phyloP scores from a whole-genome alignment of 2,113 vertebrate species.

The Nothobranchius kuhntae region DNA sequence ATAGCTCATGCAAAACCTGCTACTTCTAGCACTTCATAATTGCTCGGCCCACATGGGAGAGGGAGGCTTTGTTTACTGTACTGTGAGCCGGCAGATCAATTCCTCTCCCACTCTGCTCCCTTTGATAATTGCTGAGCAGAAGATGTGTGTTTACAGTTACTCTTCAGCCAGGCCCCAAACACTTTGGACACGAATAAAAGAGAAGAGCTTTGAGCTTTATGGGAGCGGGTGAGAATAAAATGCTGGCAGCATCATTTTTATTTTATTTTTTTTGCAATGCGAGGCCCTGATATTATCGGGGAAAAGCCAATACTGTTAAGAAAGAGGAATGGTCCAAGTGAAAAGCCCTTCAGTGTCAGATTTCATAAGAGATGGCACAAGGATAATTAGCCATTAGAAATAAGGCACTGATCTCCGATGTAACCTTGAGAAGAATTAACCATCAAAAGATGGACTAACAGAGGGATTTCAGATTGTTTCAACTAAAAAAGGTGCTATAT shows the following conservation, averaged over 20 bases:
- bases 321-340: slow-evolving; percentile 61
- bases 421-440: slow-evolving; percentile 56
- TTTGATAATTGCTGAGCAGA: slow-evolving; percentile 70
- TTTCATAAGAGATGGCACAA: slow-evolving; percentile 65
- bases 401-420: slow-evolving; percentile 34
- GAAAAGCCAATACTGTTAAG: slow-evolving; percentile 71
- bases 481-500: no score
- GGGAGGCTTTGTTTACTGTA: slow-evolving; percentile 72
- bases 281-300: slow-evolving; percentile 60
- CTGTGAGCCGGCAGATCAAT: slow-evolving; percentile 69
- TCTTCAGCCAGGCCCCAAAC: slow-evolving; percentile 52
- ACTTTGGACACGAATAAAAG: slow-evolving; percentile 67
- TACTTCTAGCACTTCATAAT: slow-evolving; percentile 73
- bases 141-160: slow-evolving; percentile 66
- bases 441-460: slow-evolving; percentile 37
- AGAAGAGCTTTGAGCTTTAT: slow-evolving; percentile 33
- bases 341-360: slow-evolving; percentile 70
- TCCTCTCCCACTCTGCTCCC: slow-evolving; percentile 55
- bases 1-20: slow-evolving; percentile 53
- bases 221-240: slow-evolving; percentile 30
- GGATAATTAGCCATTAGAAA: slow-evolving; percentile 62
- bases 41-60: slow-evolving; percentile 66
- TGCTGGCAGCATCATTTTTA: slow-evolving; percentile 39
- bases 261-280: slow-evolving; percentile 53
- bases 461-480: slow-evolving; percentile 10